Evolutionary conservation across 2,888 invertebrate genomes (phyloP).

Genomic region (Idaea straminata): DNA sequence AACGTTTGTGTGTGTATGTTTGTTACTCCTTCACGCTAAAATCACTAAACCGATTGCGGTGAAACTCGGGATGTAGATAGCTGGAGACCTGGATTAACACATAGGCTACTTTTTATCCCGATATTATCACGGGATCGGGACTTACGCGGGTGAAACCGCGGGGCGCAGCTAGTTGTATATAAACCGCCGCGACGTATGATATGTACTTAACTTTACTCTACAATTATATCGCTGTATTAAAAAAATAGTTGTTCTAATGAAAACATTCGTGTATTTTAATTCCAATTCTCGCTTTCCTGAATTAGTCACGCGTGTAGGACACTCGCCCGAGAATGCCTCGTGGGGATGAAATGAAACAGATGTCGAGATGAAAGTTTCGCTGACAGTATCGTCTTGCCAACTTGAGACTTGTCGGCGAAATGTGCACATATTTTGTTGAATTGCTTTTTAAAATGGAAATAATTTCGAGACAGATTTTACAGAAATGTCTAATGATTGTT

Average conservation of each 20-base stretch:
- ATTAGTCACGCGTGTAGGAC: neutral
- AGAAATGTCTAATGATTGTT: neutral
- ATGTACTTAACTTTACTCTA: too few species aligned
- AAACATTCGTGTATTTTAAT: neutral
- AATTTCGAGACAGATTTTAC: neutral
- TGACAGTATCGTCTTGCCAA: neutral
- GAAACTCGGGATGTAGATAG: too few species aligned
- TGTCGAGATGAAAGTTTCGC: neutral
- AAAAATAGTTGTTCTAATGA: neutral
- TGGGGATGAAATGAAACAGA: neutral
- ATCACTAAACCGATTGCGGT: too few species aligned
- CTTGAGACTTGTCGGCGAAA: neutral
- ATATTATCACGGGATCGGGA: too few species aligned
- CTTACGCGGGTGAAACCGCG: too few species aligned
- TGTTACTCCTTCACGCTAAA: too few species aligned
- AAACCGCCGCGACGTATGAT: too few species aligned
- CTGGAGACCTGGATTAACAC: too few species aligned
- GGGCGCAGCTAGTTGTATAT: too few species aligned
- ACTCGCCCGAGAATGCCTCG: neutral
- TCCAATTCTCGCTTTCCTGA: neutral
- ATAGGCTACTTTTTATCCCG: too few species aligned
- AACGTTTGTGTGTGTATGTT: too few species aligned
- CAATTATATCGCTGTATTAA: too few species aligned
- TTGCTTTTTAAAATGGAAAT: neutral
- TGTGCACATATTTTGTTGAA: neutral